Percentiles rank a stretch among this genome's conserved stretches.
Conservation (phyloP, 2,888 invertebrate genomes). For the Acrocyrtus sp. region DNA sequence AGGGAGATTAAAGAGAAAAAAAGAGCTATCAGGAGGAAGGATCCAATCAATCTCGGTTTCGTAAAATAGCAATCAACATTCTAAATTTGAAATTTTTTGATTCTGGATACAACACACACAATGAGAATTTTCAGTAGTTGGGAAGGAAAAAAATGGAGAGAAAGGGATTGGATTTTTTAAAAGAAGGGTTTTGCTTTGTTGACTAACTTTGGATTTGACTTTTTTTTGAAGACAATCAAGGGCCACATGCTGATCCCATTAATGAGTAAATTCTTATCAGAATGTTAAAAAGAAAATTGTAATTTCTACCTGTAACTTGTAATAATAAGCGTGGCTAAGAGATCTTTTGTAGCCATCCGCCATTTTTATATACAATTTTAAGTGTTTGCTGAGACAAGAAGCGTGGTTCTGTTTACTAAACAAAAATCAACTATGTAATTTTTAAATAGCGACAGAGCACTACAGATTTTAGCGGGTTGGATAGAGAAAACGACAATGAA, state of each 20-base stretch:
- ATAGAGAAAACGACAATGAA: background rate
- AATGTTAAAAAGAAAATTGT: conserved; percentile 55
- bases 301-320: conserved; percentile 58
- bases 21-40: too few relatives aligned
- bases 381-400: background rate
- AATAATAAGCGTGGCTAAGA: too few relatives aligned
- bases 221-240: conserved; percentile 63
- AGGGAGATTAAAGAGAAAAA: too few relatives aligned
- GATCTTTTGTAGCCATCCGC: too few relatives aligned
- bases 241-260: conserved; percentile 63
- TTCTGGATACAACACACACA: conserved; percentile 12
- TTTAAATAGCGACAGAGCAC: background rate
- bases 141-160: conserved; percentile 15
- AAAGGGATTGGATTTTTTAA: too few relatives aligned
- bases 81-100: too few relatives aligned
- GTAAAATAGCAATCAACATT: too few relatives aligned
- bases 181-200: conserved; percentile 28
- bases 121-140: background rate
- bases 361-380: background rate
- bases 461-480: background rate
- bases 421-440: background rate
- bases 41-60: too few relatives aligned
- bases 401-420: background rate
- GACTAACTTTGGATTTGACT: conserved; percentile 44
- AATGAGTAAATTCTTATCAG: conserved; percentile 64